A percentile compares a stretch with the other conserved stretches of the same genome.
Evolutionary conservation across 1,140 invertebrate species (phyloP).

Genomic region (Lysiphlebus fabarum): DNA sequence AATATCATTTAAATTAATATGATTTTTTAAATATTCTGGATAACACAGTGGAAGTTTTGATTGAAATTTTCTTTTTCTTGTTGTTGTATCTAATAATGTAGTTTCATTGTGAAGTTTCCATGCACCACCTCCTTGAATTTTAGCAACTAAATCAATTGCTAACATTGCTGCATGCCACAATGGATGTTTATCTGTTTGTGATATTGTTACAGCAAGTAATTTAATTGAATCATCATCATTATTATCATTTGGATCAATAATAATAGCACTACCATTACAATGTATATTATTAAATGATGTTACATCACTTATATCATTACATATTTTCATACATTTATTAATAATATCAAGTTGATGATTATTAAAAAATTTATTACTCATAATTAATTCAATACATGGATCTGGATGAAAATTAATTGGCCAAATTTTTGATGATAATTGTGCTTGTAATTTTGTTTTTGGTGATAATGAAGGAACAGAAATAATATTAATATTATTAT

Average conservation of each 20-base stretch:
- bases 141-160: conserved; percentile 80
- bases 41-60: conserved; percentile 35
- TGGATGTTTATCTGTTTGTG: conserved; percentile 64
- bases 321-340: conserved; percentile 61
- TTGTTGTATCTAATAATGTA: conserved; percentile 11
- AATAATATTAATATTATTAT: conserved; percentile 56
- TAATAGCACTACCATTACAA: conserved; percentile 57
- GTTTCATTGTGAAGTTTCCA: conserved; percentile 53
- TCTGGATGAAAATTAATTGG: conserved; percentile 83
- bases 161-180: conserved; percentile 83
- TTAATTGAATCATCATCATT: conserved; percentile 56
- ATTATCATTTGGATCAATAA: conserved; percentile 69
- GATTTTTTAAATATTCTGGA: conserved; percentile 25
- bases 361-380: conserved; percentile 64
- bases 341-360: conserved; percentile 59
- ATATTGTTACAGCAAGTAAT: conserved; percentile 62
- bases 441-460: conserved; percentile 67
- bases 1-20: too few relatives aligned
- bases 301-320: conserved; percentile 57
- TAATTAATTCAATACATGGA: conserved; percentile 64
- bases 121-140: conserved; percentile 75
- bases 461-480: conserved; percentile 63
- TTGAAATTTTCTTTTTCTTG: conserved; percentile 34
- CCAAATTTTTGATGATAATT: conserved; percentile 66
- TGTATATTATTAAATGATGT: conserved; percentile 37